phyloP scores from a whole-genome alignment of 1,140 invertebrate genomes.

The Rhysida immarginata region DNA sequence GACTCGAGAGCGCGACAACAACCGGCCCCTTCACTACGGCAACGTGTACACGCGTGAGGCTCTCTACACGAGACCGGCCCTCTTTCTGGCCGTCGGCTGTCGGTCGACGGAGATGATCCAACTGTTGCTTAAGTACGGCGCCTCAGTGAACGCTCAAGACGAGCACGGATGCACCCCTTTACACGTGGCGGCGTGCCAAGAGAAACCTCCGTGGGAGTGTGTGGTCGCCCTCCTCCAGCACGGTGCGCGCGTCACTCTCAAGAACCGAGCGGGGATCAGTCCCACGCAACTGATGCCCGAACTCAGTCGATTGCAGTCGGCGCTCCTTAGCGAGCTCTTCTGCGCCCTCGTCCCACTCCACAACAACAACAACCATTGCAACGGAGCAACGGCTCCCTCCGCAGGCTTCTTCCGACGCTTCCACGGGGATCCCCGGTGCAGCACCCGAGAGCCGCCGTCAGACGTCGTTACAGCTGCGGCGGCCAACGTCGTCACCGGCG shows the following conservation, averaged over 20 bases:
- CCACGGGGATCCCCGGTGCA: no score
- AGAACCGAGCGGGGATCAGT: constrained; percentile 31
- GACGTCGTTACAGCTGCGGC: no score
- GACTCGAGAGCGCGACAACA: constrained; percentile 18
- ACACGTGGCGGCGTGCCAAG: constrained; percentile 37
- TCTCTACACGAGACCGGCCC: constrained; percentile 36
- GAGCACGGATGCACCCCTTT: constrained; percentile 38
- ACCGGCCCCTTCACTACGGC: constrained; percentile 17
- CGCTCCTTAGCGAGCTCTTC: constrained; percentile 27
- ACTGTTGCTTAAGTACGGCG: constrained; percentile 39
- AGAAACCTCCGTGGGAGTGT: constrained; percentile 35
- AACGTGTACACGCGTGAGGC: constrained; percentile 34
- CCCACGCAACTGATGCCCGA: constrained; percentile 32
- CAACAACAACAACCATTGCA: neutral
- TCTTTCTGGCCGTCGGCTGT: constrained; percentile 37
- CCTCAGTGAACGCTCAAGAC: constrained; percentile 33
- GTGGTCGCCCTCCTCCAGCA: constrained; percentile 36
- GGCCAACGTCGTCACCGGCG: no score
- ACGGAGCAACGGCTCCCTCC: neutral
- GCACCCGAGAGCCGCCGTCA: no score
- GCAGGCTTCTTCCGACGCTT: no score
- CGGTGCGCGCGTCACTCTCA: constrained; percentile 33
- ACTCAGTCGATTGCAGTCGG: constrained; percentile 32
- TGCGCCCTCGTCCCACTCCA: neutral
- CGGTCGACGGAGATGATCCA: constrained; percentile 35